Evolutionary conservation across 2,113 vertebrate species (phyloP).

Genomic region (Ophiodon elongatus): DNA sequence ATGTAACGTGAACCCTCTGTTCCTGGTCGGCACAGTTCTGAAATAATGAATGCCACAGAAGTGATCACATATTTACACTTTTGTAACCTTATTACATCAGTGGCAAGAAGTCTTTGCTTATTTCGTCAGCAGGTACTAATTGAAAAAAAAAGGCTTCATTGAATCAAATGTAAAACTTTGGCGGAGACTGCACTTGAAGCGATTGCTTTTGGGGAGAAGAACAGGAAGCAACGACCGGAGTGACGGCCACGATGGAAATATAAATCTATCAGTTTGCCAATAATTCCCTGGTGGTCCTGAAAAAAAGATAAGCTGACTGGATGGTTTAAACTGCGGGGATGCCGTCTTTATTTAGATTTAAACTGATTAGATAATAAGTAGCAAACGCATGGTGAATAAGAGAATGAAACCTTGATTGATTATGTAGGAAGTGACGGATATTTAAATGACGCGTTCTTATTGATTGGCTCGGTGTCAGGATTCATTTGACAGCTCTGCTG

Average conservation of each 20-base stretch:
- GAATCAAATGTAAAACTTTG: constrained; percentile 4
- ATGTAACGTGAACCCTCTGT: neutral
- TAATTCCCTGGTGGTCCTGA: neutral
- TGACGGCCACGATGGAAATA: constrained; percentile 11
- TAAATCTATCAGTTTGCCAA: neutral
- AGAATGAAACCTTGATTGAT: neutral
- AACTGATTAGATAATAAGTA: constrained; percentile 23
- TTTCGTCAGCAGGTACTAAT: constrained; percentile 11
- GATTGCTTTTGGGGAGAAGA: neutral
- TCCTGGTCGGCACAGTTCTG: neutral
- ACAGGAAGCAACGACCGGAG: neutral
- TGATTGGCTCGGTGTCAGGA: constrained; percentile 2
- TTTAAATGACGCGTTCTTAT: constrained; percentile 30
- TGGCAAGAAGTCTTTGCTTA: neutral
- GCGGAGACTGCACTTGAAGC: neutral
- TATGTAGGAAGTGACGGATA: constrained; percentile 13
- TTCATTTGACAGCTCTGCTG: constrained; percentile 26
- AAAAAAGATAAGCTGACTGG: neutral
- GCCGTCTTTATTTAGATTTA: constrained; percentile 3
- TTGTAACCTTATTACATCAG: constrained; percentile 15
- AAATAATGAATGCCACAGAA: constrained; percentile 14
- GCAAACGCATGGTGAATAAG: neutral
- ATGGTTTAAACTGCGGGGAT: constrained; percentile 9
- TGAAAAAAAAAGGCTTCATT: constrained; percentile 10
- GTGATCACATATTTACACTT: constrained; percentile 35